phyloP scores from a whole-genome alignment of 2,113 vertebrate genomes.

The Pimephales promelas region DNA sequence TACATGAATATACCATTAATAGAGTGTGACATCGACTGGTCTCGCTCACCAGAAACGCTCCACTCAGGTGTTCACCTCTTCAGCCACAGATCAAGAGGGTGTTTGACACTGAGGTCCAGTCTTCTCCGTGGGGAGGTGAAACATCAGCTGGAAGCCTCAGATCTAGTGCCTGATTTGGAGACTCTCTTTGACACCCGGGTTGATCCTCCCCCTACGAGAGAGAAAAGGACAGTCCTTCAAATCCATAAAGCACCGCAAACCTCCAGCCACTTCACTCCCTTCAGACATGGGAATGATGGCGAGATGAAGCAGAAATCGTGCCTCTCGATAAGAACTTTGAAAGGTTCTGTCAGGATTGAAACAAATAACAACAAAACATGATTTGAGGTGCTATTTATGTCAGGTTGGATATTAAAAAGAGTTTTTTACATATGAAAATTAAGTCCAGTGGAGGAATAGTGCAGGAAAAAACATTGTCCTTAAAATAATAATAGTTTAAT shows the following conservation, averaged over 20 bases:
- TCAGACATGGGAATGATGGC: background rate
- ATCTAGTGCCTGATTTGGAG: constrained; percentile 1
- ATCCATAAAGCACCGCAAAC: background rate
- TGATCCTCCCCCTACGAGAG: background rate
- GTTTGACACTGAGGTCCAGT: constrained; percentile 9
- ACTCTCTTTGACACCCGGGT: background rate
- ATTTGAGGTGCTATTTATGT: background rate
- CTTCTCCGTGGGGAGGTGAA: background rate
- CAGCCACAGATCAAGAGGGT: background rate
- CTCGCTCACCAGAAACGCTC: background rate
- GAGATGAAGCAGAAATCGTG: background rate
- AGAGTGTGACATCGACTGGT: background rate
- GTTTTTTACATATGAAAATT: too few species aligned
- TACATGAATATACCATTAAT: too few species aligned
- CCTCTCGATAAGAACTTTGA: too few species aligned
- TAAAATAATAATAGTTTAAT: too few species aligned
- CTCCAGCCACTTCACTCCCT: background rate
- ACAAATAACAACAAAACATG: background rate
- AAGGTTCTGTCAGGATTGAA: too few species aligned
- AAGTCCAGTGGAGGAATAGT: too few species aligned
- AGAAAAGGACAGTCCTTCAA: background rate
- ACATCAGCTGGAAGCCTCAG: constrained; percentile 14
- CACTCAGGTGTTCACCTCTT: background rate
- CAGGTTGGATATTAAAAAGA: background rate
- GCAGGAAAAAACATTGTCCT: too few species aligned